phyloP scores from a whole-genome alignment of 1,140 invertebrate genomes.

The Venturia canescens region DNA sequence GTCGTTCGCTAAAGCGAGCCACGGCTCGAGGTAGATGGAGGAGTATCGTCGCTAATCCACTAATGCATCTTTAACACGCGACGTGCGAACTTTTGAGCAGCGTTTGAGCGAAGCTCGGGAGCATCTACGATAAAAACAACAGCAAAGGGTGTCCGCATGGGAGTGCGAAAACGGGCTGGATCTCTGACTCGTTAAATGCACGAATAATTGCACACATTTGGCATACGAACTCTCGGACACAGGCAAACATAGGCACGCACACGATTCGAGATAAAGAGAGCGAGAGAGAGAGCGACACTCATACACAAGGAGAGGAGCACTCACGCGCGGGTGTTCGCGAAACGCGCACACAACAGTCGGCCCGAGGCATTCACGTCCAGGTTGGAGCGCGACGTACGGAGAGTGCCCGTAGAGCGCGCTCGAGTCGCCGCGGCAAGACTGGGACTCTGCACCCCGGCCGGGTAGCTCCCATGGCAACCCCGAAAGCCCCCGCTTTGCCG shows the following conservation, averaged over 20 bases:
- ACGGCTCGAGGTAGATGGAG: too few relatives aligned
- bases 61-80: too few relatives aligned
- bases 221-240: not conserved
- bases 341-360: conserved; percentile 42
- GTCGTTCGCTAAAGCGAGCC: too few relatives aligned
- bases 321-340: conserved; percentile 13
- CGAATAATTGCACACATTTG: not conserved
- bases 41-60: too few relatives aligned
- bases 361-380: conserved; percentile 36
- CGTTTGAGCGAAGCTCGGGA: too few relatives aligned
- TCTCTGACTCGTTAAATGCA: not conserved
- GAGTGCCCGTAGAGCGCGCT: conserved; percentile 47
- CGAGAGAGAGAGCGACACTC: not conserved
- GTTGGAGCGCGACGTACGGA: conserved; percentile 43
- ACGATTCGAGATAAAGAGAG: not conserved
- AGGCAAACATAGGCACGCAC: not conserved
- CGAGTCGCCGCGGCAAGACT: conserved; percentile 58
- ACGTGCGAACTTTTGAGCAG: too few relatives aligned
- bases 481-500: conserved; percentile 37
- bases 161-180: not conserved
- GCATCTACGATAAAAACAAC: too few relatives aligned
- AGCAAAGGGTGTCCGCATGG: too few relatives aligned
- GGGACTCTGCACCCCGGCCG: conserved; percentile 57
- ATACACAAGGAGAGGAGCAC: conserved; percentile 40
- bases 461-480: conserved; percentile 60